Evolutionary conservation across 2,888 invertebrate genomes (phyloP), one percentile per base, ranked within the genome.

Genomic region (Amiota minor): DNA sequence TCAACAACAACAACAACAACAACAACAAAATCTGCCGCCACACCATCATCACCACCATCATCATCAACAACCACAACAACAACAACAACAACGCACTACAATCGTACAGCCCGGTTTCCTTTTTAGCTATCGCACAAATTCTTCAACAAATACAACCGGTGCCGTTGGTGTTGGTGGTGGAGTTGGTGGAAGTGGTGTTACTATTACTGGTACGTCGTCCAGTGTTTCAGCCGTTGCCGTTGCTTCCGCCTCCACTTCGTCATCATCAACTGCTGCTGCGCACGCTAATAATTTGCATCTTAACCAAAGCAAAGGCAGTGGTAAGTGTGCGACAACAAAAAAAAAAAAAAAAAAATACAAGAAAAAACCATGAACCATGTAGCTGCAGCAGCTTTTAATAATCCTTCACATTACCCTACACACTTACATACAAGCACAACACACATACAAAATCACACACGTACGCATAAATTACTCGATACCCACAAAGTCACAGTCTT

Each of bases 71-170:
- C 77, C 78, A 46, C 84, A 81, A 50, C 78, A 78, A 14, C 77
- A 78, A 46, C 84, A 81, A 50, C 86, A 84, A 20, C 84, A 81
- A 70, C 83, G 83, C 71, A 79, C 84, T 64, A 81, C 85, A 71
- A 82, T 85, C 70, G 88, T 88, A 35, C 88, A 88, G 73, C 88
- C 88, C 4, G 87, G 88, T 46, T 85, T 86, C 74, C 78, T 88
- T 23, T 87, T 86, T 72, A 88, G 83, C 74, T 88, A 88, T 75
- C 86, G 88, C 70, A 77, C 87, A 74, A 83, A 76, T 72, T 78
- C 65, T n/a, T 73, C 56, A 20, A n/a, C 49, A n/a, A 14, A 45
- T n/a, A 50, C 67, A 16, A 23, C 62, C 12, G 35, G 35, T n/a
- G 71, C 64, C 8, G 55, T 55, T 62, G 62, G 35, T 35, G 35